phyloP scores from a whole-genome alignment of 2,888 invertebrate species.

The Lasioglossum marginatum region DNA sequence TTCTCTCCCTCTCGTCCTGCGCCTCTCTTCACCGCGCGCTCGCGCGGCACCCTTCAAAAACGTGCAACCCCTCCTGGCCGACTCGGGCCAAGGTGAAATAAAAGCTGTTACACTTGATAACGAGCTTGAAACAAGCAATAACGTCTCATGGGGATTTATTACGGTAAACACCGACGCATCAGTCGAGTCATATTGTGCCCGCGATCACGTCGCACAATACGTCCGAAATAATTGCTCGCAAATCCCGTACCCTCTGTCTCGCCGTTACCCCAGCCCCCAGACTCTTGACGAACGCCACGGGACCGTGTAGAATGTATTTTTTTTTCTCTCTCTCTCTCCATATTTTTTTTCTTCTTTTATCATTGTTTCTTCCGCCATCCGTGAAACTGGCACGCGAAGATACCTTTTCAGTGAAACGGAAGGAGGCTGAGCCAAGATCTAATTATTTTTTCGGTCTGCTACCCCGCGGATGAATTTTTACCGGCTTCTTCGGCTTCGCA shows the following conservation, averaged over 20 bases:
- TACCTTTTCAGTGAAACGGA: not conserved
- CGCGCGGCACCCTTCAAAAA: constrained; percentile 51
- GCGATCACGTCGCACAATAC: constrained; percentile 19
- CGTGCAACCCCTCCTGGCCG: constrained; percentile 38
- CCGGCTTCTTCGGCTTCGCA: not conserved
- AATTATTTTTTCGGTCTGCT: constrained; percentile 8
- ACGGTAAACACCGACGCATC: constrained; percentile 46
- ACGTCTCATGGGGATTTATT: constrained; percentile 57
- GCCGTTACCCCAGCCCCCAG: not conserved
- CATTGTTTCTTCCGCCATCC: not conserved
- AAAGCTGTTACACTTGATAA: constrained; percentile 58
- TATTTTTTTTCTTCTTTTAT: not conserved
- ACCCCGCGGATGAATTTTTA: not conserved
- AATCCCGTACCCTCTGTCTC: not conserved
- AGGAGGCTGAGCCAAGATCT: not conserved
- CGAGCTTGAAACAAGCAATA: constrained; percentile 58
- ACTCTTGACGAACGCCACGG: not conserved
- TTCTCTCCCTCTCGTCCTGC: not conserved
- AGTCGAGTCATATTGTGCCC: not conserved
- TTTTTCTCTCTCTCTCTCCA: not conserved
- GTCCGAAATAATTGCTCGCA: constrained; percentile 40
- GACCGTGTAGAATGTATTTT: not conserved
- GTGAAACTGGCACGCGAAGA: constrained; percentile 9
- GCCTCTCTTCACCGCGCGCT: not conserved
- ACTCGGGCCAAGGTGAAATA: constrained; percentile 52